Conservation (phyloP, 2,888 invertebrate genomes). For the Timema podura region DNA sequence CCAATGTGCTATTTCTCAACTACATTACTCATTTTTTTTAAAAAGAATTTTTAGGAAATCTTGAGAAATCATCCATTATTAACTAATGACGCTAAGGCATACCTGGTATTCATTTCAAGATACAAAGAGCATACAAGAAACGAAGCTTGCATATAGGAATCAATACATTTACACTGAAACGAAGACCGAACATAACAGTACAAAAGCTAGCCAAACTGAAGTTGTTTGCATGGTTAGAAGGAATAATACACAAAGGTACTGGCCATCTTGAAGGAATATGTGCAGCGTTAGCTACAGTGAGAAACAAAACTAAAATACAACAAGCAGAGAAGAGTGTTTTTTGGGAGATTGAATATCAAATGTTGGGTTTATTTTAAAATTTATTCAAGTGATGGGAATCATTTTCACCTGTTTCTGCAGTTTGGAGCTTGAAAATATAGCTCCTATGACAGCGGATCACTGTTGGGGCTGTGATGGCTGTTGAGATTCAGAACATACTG, state of each 20-base stretch:
- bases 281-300: constrained; percentile 17
- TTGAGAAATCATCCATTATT: too few species aligned
- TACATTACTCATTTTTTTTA: too few species aligned
- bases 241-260: not conserved
- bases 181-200: constrained; percentile 15
- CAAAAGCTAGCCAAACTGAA: constrained; percentile 20
- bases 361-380: too few species aligned
- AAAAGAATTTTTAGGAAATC: too few species aligned
- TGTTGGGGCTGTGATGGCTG: constrained; percentile 43
- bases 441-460: constrained; percentile 40
- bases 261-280: constrained; percentile 6
- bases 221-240: not conserved
- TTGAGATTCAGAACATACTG: constrained; percentile 33
- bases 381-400: too few species aligned
- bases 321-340: not conserved
- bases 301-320: constrained; percentile 14
- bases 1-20: too few species aligned
- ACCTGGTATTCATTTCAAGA: too few species aligned
- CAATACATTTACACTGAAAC: not conserved
- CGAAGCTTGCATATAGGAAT: constrained; percentile 15
- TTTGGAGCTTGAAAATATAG: constrained; percentile 38
- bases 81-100: too few species aligned
- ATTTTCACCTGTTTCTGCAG: constrained; percentile 31
- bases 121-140: not conserved
- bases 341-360: too few species aligned